Evolutionary conservation across 2,797 vertebrate species (phyloP).

Genomic region (Poecilia gillii): DNA sequence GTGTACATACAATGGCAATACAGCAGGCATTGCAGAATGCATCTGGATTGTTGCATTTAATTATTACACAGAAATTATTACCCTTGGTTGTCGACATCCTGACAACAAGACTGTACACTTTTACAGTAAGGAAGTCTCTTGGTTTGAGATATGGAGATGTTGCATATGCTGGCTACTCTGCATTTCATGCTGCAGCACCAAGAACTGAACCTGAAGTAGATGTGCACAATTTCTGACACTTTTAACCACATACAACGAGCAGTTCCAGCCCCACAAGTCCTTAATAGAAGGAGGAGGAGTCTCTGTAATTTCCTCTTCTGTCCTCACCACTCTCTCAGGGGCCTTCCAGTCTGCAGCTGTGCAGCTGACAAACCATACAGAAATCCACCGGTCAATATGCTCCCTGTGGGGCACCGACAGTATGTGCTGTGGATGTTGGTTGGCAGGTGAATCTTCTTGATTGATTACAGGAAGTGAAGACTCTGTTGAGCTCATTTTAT

Average conservation of each 20-base stretch:
- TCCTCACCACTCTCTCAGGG: neutral
- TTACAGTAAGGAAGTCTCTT: too few relatives aligned
- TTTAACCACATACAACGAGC: neutral
- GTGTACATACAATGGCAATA: too few relatives aligned
- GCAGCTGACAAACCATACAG: neutral
- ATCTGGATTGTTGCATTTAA: too few relatives aligned
- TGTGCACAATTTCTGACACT: neutral
- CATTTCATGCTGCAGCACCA: too few relatives aligned
- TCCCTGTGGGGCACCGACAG: neutral
- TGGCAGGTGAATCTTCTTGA: neutral
- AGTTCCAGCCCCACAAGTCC: neutral
- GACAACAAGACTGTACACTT: too few relatives aligned
- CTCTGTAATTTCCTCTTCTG: neutral
- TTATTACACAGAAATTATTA: too few relatives aligned
- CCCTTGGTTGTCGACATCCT: too few relatives aligned
- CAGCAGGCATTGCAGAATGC: too few relatives aligned
- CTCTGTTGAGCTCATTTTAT: neutral
- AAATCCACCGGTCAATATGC: neutral
- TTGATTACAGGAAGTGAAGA: neutral
- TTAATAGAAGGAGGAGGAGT: neutral
- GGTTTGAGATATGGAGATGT: too few relatives aligned
- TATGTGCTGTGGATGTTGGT: neutral
- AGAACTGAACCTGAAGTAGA: neutral
- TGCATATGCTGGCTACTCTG: too few relatives aligned
- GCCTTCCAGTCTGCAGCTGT: neutral